Evolutionary conservation across 35 echinoderm and acorn worm species (phyloP).

Genomic region (Ophioderma brevispina): DNA sequence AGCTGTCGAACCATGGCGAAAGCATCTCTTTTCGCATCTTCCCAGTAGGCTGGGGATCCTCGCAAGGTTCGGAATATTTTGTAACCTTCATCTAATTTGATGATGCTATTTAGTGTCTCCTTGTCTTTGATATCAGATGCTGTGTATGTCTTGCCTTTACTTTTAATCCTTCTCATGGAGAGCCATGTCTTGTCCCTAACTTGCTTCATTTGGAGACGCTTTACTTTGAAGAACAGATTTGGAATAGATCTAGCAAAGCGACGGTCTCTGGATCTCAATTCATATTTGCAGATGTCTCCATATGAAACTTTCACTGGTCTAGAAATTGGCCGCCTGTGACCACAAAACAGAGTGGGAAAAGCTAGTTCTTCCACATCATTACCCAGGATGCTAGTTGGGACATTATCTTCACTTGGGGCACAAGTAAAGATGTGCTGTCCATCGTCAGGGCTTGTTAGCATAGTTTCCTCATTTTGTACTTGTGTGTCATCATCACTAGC

Average conservation of each 20-base stretch:
- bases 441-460: background rate
- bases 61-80: conserved; percentile 32
- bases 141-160: background rate
- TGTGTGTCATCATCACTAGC: background rate
- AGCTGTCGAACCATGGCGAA: conserved; percentile 71
- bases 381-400: background rate
- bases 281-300: background rate
- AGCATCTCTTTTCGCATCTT: conserved; percentile 46
- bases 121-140: background rate
- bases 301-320: background rate
- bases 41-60: conserved; percentile 55
- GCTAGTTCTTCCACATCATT: background rate
- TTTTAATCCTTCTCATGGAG: background rate
- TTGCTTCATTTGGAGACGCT: background rate
- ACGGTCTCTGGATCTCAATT: background rate
- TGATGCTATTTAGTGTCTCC: background rate
- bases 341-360: background rate
- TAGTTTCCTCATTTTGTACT: background rate
- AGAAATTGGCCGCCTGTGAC: background rate
- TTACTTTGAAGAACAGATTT: background rate
- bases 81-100: conserved; percentile 15
- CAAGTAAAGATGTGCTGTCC: background rate
- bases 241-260: background rate
- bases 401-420: background rate
- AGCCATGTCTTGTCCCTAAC: background rate